Evolutionary conservation across 2,888 invertebrate genomes (phyloP).

Genomic region (Psococerastis gibbosa): DNA sequence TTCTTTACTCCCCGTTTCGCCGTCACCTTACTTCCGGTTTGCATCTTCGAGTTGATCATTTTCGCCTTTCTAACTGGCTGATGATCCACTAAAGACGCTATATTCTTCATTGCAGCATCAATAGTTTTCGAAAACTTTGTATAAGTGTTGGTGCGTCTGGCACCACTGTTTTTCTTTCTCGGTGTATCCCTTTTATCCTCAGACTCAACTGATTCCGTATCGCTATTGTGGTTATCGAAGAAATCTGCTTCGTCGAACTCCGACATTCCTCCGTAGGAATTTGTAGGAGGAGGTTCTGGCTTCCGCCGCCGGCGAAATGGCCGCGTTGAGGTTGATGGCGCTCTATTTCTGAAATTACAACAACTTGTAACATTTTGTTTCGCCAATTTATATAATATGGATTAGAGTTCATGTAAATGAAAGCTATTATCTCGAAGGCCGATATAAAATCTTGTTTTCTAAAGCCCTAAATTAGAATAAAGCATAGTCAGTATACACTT

Average conservation of each 20-base stretch:
- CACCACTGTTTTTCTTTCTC: background rate
- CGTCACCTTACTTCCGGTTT: conserved; percentile 10
- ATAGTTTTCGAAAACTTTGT: conserved; percentile 29
- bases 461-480: too few species aligned
- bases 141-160: conserved; percentile 25
- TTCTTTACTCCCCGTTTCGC: background rate
- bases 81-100: conserved; percentile 22
- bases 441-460: too few species aligned
- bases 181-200: conserved; percentile 18
- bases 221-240: conserved; percentile 24
- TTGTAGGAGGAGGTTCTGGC: too few species aligned
- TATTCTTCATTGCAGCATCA: conserved; percentile 29
- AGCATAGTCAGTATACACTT: too few species aligned
- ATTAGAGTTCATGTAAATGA: too few species aligned
- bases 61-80: conserved; percentile 15
- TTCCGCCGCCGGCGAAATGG: too few species aligned
- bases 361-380: too few species aligned
- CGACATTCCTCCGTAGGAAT: too few species aligned
- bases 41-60: conserved; percentile 13
- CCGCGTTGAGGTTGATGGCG: too few species aligned
- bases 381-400: too few species aligned
- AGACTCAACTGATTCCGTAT: conserved; percentile 21
- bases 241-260: conserved; percentile 22
- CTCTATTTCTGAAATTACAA: conserved; percentile 19
- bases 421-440: too few species aligned